Evolutionary conservation across 2,888 invertebrate genomes (phyloP), one percentile per base, ranked within the genome.

Genomic region (Griposia aprilina): DNA sequence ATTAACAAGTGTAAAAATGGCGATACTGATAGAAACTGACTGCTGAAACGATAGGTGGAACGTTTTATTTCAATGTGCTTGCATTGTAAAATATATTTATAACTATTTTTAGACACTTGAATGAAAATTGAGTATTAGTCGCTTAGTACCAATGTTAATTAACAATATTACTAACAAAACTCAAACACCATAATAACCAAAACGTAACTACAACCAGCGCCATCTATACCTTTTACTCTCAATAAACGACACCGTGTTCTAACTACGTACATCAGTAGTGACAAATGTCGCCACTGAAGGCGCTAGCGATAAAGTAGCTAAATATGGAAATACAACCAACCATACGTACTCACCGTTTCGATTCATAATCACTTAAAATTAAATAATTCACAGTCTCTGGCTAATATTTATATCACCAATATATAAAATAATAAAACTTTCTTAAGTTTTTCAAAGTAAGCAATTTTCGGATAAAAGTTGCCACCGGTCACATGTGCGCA

Each of bases 401-500:
- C 50, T 59, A 74, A 74, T 73, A 52, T 70, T 67, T 75, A 70
- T 73, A 73, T 67, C 76, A 87, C 82, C 81, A 87, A 66, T 75
- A 80, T 26, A 80, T 71, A 78, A 72, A 68, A 81, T 78, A 81
- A 74, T 80, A 80, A 85, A 84, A 89, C 79, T 78, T 75, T 77
- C 63, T 48, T 74, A 72, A 86, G 81, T 84, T 85, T 83, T 74
- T 74, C 84, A 74, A 79, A 76, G 69, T 74, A 88, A 76, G 78
- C 86, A 88, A 85, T 80, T 82, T 81, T 82, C 79, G 67, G 71
- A 83, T 74, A 77, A 76, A 80, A 82, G 81, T 90, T 87, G 85
- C 89, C 90, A 90, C 90, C 91, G 92, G 93, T 96, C 96, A 96
- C 96, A 96, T 95, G 96, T 96, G 94, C 93, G 92, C 92, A 93